These are phyloP conservation scores for Aradus depressus DNA, from an alignment of 2,888 invertebrate species.

Conservation along the genomic window DNA sequence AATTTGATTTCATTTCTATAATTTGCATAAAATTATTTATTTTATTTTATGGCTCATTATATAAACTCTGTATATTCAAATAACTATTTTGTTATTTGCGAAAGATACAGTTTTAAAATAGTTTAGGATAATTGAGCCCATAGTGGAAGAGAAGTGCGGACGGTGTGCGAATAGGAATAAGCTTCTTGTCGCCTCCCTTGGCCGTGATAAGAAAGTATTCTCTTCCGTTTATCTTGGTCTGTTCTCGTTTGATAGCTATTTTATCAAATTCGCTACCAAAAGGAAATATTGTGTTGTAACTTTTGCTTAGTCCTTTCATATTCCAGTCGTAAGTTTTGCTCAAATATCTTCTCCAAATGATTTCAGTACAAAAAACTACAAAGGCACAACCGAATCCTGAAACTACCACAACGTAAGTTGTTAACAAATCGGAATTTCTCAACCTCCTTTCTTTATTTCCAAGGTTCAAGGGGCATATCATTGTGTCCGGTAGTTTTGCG, in stretches of 20 bases:
- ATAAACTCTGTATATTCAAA: no score
- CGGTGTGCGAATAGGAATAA: constrained; percentile 62
- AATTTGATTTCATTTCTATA: no score
- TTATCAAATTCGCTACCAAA: constrained; percentile 2
- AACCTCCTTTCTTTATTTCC: constrained; percentile 68
- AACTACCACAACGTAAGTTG: constrained; percentile 67
- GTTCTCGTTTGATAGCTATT: constrained; percentile 7
- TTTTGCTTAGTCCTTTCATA: constrained; percentile 9
- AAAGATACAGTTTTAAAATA: no score
- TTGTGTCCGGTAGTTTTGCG: constrained; percentile 55
- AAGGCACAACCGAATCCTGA: constrained; percentile 55
- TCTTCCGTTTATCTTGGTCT: constrained; percentile 52
- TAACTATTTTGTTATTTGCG: no score
- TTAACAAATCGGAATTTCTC: constrained; percentile 59
- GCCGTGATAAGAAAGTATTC: constrained; percentile 60
- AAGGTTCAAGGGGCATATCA: constrained; percentile 69
- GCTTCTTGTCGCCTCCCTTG: constrained; percentile 48
- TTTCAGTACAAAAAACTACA: constrained; percentile 54
- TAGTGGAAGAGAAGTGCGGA: constrained; percentile 62
- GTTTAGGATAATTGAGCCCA: constrained; percentile 14
- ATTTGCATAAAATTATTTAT: no score
- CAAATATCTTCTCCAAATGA: constrained; percentile 33
- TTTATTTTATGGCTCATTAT: no score
- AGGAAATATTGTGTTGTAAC: constrained; percentile 3
- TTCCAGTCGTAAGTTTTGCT: constrained; percentile 8